phyloP scores from a whole-genome alignment of 2,888 invertebrate species.

The Stomorhina lunata region DNA sequence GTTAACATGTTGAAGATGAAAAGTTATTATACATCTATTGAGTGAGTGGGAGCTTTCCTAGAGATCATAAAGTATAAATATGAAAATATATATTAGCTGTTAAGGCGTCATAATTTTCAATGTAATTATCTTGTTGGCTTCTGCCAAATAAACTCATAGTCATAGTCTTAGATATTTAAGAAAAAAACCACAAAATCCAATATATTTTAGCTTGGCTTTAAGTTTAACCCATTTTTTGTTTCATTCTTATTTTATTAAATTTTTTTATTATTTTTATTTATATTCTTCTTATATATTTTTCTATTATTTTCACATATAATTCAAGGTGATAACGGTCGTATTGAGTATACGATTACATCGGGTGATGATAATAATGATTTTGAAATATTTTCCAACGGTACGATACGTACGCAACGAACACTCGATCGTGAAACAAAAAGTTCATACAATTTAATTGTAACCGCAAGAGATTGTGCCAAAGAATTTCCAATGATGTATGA shows the following conservation, averaged over 20 bases:
- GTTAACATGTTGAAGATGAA: slow-evolving; percentile 34
- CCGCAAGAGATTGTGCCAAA: slow-evolving; percentile 91
- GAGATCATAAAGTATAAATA: not conserved
- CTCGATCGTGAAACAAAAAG: slow-evolving; percentile 92
- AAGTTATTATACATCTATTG: not conserved
- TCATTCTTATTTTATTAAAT: not conserved
- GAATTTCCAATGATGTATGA: slow-evolving; percentile 80
- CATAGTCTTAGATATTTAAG: not conserved
- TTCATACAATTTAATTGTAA: slow-evolving; percentile 91
- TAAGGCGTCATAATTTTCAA: slow-evolving; percentile 69
- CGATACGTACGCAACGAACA: slow-evolving; percentile 86
- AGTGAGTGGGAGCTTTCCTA: slow-evolving; percentile 9
- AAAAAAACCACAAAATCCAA: slow-evolving; percentile 63
- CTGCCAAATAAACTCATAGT: slow-evolving; percentile 31
- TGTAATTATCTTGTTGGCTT: slow-evolving; percentile 53
- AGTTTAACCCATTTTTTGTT: slow-evolving; percentile 42
- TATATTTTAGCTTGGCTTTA: slow-evolving; percentile 34
- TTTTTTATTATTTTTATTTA: not conserved
- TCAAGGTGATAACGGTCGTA: slow-evolving; percentile 90
- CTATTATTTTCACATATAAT: slow-evolving; percentile 68
- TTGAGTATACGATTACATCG: slow-evolving; percentile 89
- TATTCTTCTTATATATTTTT: not conserved
- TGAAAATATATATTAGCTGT: slow-evolving; percentile 43
- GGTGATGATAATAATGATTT: slow-evolving; percentile 92
- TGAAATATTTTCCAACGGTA: slow-evolving; percentile 90